Evolutionary conservation across 2,113 vertebrate genomes (phyloP).

Genomic region (Siniperca knerii): DNA sequence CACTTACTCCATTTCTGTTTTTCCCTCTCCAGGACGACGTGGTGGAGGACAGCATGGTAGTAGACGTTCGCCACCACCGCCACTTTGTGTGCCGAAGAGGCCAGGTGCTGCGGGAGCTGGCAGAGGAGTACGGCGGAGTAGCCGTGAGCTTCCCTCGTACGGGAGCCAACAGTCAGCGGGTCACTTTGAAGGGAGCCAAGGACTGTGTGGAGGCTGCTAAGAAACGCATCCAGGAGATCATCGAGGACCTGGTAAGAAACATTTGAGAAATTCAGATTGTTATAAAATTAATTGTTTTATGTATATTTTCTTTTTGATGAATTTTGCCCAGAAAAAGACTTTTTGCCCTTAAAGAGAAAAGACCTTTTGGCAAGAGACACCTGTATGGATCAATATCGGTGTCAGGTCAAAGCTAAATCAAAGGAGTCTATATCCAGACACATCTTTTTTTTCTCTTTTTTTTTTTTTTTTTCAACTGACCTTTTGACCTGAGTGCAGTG

Average conservation of each 20-base stretch:
- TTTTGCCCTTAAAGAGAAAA: not conserved
- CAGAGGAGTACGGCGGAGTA: slow-evolving; percentile 87
- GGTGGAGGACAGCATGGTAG: slow-evolving; percentile 85
- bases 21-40: slow-evolving; percentile 82
- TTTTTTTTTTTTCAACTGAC: not conserved
- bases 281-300: not conserved
- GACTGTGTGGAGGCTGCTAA: slow-evolving; percentile 87
- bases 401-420: slow-evolving; percentile 6
- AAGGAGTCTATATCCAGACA: not conserved
- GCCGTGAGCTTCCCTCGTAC: slow-evolving; percentile 87
- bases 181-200: slow-evolving; percentile 87
- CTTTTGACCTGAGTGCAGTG: no score
- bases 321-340: not conserved
- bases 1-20: not conserved
- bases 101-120: slow-evolving; percentile 86
- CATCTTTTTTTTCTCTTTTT: no score
- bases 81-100: slow-evolving; percentile 86
- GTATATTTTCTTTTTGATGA: not conserved
- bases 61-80: slow-evolving; percentile 85
- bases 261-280: not conserved
- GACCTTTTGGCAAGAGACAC: not conserved
- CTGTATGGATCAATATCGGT: not conserved
- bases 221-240: slow-evolving; percentile 86
- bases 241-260: slow-evolving; percentile 82
- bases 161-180: slow-evolving; percentile 82